These are phyloP conservation scores for Poecilobothrus nobilitatus DNA, from an alignment of 2,888 invertebrate genomes.

Conservation along the genomic window DNA sequence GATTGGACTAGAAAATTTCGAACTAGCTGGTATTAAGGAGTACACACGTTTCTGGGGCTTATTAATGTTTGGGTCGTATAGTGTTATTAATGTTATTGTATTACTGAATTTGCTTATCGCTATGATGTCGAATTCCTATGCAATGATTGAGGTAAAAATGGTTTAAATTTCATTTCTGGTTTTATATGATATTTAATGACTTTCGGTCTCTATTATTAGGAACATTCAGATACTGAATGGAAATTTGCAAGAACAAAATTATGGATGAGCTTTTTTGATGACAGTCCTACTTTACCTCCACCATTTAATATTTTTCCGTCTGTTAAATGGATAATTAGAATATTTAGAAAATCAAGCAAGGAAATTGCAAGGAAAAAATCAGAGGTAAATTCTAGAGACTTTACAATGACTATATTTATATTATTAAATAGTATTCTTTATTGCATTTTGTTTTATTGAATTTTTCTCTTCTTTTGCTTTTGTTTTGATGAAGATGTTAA, in stretches of 20 bases:
- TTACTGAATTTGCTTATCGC: constrained; percentile 89
- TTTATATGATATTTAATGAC: not conserved
- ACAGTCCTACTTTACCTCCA: constrained; percentile 79
- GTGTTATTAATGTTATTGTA: constrained; percentile 90
- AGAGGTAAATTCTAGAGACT: constrained; percentile 28
- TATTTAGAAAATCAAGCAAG: constrained; percentile 52
- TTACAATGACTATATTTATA: not conserved
- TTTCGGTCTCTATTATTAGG: constrained; percentile 46
- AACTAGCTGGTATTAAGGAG: constrained; percentile 76
- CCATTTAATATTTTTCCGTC: constrained; percentile 91
- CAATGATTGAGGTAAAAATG: constrained; percentile 74
- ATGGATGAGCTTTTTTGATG: constrained; percentile 95
- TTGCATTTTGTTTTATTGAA: constrained; percentile 8
- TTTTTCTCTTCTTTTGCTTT: not conserved
- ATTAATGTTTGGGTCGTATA: constrained; percentile 92
- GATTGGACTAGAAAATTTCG: constrained; percentile 80
- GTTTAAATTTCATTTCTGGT: not conserved
- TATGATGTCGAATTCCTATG: constrained; percentile 97
- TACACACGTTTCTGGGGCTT: constrained; percentile 92
- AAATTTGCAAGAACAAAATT: constrained; percentile 89
- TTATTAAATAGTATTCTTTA: not conserved
- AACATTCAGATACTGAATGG: constrained; percentile 93
- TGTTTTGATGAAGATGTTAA: too few relatives aligned
- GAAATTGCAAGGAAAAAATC: constrained; percentile 39
- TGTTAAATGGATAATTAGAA: constrained; percentile 65